Conservation (phyloP, 1,140 invertebrate species). For the Cheumatopsyche charites region DNA sequence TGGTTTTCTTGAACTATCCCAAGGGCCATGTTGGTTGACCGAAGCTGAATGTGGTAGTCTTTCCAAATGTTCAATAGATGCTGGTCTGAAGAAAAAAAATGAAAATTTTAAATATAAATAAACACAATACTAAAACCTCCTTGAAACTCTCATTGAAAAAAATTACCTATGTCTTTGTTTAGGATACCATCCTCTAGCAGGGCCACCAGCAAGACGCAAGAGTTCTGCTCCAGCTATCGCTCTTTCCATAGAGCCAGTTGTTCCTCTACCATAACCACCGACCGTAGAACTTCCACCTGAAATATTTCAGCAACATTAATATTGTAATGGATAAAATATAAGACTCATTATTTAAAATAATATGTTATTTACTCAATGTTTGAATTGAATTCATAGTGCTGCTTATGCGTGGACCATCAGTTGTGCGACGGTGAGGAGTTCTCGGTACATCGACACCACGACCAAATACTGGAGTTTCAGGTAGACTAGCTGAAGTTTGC, state of each 20-base stretch:
- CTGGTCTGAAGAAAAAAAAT: slow-evolving; percentile 62
- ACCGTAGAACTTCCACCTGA: slow-evolving; percentile 60
- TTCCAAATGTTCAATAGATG: slow-evolving; percentile 83
- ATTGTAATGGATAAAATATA: slow-evolving; percentile 3
- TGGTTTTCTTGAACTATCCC: slow-evolving; percentile 71
- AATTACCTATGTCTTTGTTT: slow-evolving; percentile 66
- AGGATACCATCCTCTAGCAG: slow-evolving; percentile 83
- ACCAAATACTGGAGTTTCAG: slow-evolving; percentile 83
- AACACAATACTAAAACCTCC: background rate
- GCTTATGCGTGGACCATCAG: slow-evolving; percentile 66
- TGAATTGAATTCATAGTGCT: slow-evolving; percentile 67
- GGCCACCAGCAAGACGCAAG: slow-evolving; percentile 75
- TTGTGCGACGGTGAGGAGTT: slow-evolving; percentile 69
- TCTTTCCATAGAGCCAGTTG: slow-evolving; percentile 65
- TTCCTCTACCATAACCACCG: slow-evolving; percentile 68
- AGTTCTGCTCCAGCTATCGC: slow-evolving; percentile 77
- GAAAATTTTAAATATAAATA: slow-evolving; percentile 3
- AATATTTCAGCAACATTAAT: slow-evolving; percentile 4
- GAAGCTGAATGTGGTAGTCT: slow-evolving; percentile 65
- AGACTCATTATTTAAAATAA: slow-evolving; percentile 29
- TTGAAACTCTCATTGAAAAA: background rate
- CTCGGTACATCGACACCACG: slow-evolving; percentile 78
- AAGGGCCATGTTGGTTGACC: slow-evolving; percentile 56
- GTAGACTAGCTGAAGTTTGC: slow-evolving; percentile 81
- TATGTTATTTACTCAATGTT: slow-evolving; percentile 56